Percentiles rank a stretch among this genome's conserved stretches.
These are phyloP conservation scores for Leptopterna dolabrata DNA, from an alignment of 2,888 invertebrate species.

Conservation along the genomic window DNA sequence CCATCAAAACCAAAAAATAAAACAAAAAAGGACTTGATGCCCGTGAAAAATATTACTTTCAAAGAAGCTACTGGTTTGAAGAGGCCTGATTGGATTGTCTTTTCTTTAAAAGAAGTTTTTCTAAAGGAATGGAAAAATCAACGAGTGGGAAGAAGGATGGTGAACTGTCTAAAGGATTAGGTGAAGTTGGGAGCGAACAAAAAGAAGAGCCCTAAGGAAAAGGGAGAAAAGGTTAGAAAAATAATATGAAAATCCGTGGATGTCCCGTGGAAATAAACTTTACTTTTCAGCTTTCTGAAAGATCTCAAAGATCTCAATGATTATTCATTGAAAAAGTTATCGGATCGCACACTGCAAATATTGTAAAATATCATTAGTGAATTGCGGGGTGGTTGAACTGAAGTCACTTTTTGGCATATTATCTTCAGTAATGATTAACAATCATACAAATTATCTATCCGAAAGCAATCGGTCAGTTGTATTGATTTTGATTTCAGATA, in stretches of 20 bases:
- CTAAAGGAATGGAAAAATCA: neutral
- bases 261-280: neutral
- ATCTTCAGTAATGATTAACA: too few species aligned
- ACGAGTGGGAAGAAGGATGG: neutral
- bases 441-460: too few species aligned
- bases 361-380: neutral
- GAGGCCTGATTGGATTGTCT: neutral
- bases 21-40: neutral
- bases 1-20: neutral
- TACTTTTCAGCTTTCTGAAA: neutral
- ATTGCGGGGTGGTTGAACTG: too few species aligned
- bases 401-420: too few species aligned
- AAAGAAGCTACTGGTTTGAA: neutral
- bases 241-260: neutral
- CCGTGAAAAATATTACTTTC: neutral
- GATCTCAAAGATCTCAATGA: neutral
- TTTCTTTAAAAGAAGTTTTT: neutral
- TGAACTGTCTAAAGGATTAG: conserved; percentile 3
- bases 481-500: too few species aligned
- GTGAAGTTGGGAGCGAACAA: neutral
- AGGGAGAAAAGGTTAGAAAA: neutral
- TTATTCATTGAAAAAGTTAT: neutral
- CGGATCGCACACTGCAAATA: neutral
- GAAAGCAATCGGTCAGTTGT: too few species aligned
- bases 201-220: neutral